Evolutionary conservation across 2,888 invertebrate genomes (phyloP), one percentile per base, ranked within the genome.

Genomic region (Torymus texanus): DNA sequence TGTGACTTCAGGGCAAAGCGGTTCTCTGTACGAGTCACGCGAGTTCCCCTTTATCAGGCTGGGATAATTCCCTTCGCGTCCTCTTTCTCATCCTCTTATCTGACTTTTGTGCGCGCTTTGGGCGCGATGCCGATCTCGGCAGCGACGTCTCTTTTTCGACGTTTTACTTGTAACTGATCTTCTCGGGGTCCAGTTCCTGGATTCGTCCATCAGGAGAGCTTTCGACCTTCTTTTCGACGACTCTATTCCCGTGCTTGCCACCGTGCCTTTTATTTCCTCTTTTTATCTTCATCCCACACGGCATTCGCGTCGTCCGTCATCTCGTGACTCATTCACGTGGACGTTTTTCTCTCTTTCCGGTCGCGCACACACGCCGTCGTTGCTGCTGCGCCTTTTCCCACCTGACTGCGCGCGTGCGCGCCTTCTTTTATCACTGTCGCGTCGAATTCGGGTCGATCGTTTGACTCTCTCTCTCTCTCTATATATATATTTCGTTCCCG

Each of bases 391-490:
- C 62, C 24, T 68, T 78, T 74, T 62, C 51, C 16, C 51, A 75
- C 51, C 56, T 56, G 79, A 71, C 55, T 71, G 63, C 5, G 10
- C 41, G 41, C 41, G 41, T 21, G 21, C 41, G 41, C 41, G 41
- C 16, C 61, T 73, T 70, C 72, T 66, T 80, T 75, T 73, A 73
- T 76, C 79, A 68, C 65, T 68, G 73, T 73, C 72, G 72, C 58
- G n/a, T 67, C 59, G 56, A 53, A 58, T 75, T 75, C 65, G 55
- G 21, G 12, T 63, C 72, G 71, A 71, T 72, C 71, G 71, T 14
- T 62, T 61, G 55, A 62, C 61, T 75, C 58, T 62, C 63, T 70
- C 76, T 76, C 14, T 24, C 24, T 29, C 8, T 41, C 41, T 41
- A 5, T 8, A 5, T 41, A 5, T 41, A 1, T 8, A 5, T 41